A percentile compares a stretch with the other conserved stretches of the same genome.
These are phyloP conservation scores for Drosophila orena DNA, from an alignment of 1,140 invertebrate genomes.

Conservation along the genomic window DNA sequence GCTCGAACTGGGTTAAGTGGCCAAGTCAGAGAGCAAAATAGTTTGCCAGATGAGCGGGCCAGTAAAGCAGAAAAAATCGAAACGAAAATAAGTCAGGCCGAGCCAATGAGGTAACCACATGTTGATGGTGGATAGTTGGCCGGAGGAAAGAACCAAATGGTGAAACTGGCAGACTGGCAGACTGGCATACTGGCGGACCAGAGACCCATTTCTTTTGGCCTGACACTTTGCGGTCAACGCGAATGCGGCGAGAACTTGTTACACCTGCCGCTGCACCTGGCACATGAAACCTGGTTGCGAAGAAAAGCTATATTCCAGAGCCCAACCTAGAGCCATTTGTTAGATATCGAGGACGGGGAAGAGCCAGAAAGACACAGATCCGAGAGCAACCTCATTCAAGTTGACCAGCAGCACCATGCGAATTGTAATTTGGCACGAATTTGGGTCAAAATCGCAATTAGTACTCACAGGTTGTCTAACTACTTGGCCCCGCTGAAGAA, in stretches of 20 bases:
- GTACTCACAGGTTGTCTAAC: slow-evolving; percentile 47
- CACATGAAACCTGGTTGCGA: slow-evolving; percentile 6
- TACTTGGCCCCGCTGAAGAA: slow-evolving; percentile 1
- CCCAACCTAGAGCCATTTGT: slow-evolving; percentile 46
- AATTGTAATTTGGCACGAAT: slow-evolving; percentile 75
- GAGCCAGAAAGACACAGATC: slow-evolving; percentile 27
- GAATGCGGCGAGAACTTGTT: slow-evolving; percentile 76
- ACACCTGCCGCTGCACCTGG: slow-evolving; percentile 63
- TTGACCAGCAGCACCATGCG: slow-evolving; percentile 42
- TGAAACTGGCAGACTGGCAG: slow-evolving; percentile 46
- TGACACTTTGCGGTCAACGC: slow-evolving; percentile 75
- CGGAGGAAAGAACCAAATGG: slow-evolving; percentile 38
- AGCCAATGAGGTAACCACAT: slow-evolving; percentile 74
- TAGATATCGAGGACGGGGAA: slow-evolving; percentile 38
- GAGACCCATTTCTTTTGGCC: slow-evolving; percentile 69
- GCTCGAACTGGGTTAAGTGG: slow-evolving; percentile 77
- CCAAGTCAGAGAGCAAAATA: slow-evolving; percentile 62
- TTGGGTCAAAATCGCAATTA: slow-evolving; percentile 81
- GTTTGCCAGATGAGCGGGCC: slow-evolving; percentile 55
- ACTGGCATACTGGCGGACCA: slow-evolving; percentile 28
- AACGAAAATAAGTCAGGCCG: slow-evolving; percentile 66
- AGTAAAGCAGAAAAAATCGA: slow-evolving; percentile 43
- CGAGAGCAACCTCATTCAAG: slow-evolving; percentile 30
- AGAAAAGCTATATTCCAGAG: slow-evolving; percentile 18
- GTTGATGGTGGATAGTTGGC: slow-evolving; percentile 40